A percentile compares a stretch with the other conserved stretches of the same genome.
Conservation (phyloP, 2,797 vertebrate genomes). For the Aythya fuligula region DNA sequence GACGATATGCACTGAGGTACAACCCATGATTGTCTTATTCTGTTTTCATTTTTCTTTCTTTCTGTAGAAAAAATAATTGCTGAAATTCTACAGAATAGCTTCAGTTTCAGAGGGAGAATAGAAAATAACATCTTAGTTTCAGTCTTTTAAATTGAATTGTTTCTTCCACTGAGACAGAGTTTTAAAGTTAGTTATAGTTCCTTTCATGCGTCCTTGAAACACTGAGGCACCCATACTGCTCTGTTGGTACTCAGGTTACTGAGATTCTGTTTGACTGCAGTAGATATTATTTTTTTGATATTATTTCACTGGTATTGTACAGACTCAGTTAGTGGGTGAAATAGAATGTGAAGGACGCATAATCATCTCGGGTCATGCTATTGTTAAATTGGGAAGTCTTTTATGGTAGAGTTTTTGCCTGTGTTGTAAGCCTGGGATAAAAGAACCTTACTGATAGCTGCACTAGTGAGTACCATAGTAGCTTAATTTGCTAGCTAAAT, state of each 20-base stretch:
- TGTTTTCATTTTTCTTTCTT: neutral
- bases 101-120: conserved; percentile 1
- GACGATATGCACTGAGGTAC: neutral
- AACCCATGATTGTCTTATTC: neutral
- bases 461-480: neutral
- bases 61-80: neutral
- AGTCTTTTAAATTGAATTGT: neutral
- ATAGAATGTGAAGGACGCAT: neutral
- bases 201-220: neutral
- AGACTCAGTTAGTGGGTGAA: neutral
- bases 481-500: conserved; percentile 24
- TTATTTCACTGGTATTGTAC: neutral
- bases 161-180: neutral
- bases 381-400: neutral
- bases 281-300: neutral
- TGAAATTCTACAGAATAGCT: neutral
- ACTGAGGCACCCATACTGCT: neutral
- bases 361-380: neutral
- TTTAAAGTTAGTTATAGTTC: neutral
- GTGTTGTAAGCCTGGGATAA: neutral
- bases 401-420: neutral
- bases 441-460: neutral
- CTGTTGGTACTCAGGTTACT: neutral
- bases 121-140: neutral
- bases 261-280: neutral